Conservation (phyloP, 2,797 vertebrate genomes). For the Falco naumanni region DNA sequence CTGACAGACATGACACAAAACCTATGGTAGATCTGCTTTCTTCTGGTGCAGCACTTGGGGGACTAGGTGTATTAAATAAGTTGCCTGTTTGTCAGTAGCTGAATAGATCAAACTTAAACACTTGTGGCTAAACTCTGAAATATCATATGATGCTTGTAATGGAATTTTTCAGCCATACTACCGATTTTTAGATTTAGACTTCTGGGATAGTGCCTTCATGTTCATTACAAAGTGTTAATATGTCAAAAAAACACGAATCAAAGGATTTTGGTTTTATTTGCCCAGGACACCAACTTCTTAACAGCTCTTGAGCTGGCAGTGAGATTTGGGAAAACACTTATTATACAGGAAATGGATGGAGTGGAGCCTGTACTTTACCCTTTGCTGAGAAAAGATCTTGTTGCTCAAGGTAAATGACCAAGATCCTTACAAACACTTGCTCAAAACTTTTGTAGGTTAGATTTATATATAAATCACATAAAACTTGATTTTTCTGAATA, state of each 20-base stretch:
- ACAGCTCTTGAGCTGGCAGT: slow-evolving; percentile 93
- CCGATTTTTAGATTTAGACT: not conserved
- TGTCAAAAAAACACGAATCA: not conserved
- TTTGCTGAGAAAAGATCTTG: slow-evolving; percentile 89
- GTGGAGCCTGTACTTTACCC: slow-evolving; percentile 96
- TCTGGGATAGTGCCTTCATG: too few relatives aligned
- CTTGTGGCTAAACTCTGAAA: not conserved
- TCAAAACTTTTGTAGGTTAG: not conserved
- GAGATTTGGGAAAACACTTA: slow-evolving; percentile 96
- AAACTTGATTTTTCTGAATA: not conserved
- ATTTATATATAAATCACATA: not conserved
- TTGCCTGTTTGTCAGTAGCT: not conserved
- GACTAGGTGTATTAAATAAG: not conserved
- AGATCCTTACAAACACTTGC: not conserved
- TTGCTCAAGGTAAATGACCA: slow-evolving; percentile 87
- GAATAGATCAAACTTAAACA: not conserved
- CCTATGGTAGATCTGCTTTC: not conserved
- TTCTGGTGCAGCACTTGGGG: not conserved
- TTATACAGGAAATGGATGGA: slow-evolving; percentile 96
- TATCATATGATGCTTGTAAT: not conserved
- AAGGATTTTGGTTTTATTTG: slow-evolving; percentile 2
- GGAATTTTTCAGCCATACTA: not conserved
- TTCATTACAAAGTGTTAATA: not conserved
- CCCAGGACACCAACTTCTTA: slow-evolving; percentile 91
- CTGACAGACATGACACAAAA: not conserved